Conservation (phyloP, 2,888 invertebrate species). For the Leuctra nigra region DNA sequence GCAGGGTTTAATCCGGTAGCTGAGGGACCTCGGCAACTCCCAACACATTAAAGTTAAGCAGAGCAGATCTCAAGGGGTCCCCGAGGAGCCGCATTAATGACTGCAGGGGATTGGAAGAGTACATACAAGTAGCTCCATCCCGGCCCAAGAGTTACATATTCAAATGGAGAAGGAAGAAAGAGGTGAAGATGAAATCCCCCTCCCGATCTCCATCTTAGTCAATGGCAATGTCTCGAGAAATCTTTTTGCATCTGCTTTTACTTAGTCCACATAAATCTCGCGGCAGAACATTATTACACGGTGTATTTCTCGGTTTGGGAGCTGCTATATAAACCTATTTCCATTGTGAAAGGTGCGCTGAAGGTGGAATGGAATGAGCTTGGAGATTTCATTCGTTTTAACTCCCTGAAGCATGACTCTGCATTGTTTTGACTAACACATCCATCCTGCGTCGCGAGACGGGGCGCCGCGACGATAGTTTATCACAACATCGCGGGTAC, state of each 20-base stretch:
- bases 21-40: constrained; percentile 28
- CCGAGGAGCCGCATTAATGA: constrained; percentile 27
- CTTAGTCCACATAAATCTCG: constrained; percentile 29
- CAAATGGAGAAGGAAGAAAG: constrained; percentile 16
- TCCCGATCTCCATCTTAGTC: constrained; percentile 22
- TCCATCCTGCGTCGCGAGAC: neutral
- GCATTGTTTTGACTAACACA: constrained; percentile 24
- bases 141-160: constrained; percentile 24
- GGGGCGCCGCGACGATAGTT: no score
- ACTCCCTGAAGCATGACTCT: constrained; percentile 20
- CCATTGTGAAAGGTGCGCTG: constrained; percentile 19
- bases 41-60: constrained; percentile 31
- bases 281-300: constrained; percentile 25
- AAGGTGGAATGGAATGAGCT: constrained; percentile 27
- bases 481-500: no score
- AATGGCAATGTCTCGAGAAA: constrained; percentile 20
- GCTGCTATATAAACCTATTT: constrained; percentile 12
- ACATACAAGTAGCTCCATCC: neutral
- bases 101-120: constrained; percentile 27
- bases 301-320: constrained; percentile 14
- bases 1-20: constrained; percentile 29
- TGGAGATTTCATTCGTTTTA: constrained; percentile 23
- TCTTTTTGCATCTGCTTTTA: constrained; percentile 26
- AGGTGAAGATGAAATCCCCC: constrained; percentile 20
- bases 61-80: constrained; percentile 30